These are phyloP conservation scores for Yponomeuta plumbellus DNA, from an alignment of 2,888 invertebrate genomes.

Conservation along the genomic window DNA sequence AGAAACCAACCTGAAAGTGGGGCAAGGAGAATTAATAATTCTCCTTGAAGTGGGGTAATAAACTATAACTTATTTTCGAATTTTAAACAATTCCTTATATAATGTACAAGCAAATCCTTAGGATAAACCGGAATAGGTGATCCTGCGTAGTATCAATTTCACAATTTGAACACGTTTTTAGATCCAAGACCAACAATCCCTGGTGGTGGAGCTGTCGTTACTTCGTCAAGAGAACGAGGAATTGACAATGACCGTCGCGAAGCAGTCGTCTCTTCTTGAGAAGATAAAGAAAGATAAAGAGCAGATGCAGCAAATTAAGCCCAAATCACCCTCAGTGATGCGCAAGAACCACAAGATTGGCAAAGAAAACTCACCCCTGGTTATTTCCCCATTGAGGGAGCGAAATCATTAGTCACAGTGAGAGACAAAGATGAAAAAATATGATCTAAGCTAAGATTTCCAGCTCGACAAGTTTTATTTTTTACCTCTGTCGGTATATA, in stretches of 20 bases:
- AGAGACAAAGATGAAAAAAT: too few relatives aligned
- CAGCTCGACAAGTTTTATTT: not conserved
- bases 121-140: too few relatives aligned
- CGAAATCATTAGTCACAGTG: slow-evolving; percentile 47
- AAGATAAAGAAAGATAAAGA: slow-evolving; percentile 63
- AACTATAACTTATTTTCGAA: too few relatives aligned
- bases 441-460: too few relatives aligned
- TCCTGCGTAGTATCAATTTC: too few relatives aligned
- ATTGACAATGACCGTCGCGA: slow-evolving; percentile 58
- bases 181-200: slow-evolving; percentile 69
- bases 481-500: not conserved
- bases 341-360: slow-evolving; percentile 60
- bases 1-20: too few relatives aligned
- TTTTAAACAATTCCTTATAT: too few relatives aligned
- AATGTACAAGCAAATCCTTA: too few relatives aligned
- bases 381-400: slow-evolving; percentile 65
- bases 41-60: too few relatives aligned
- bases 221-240: slow-evolving; percentile 71
- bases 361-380: slow-evolving; percentile 59
- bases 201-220: slow-evolving; percentile 63
- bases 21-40: too few relatives aligned
- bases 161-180: slow-evolving; percentile 22
- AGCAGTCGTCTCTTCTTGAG: slow-evolving; percentile 62
- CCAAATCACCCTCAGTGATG: slow-evolving; percentile 59
- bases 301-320: slow-evolving; percentile 49